These are phyloP conservation scores for Macaca fascicularis DNA, from an alignment of 2,113 vertebrate species.

Conservation along the genomic window T2T-MFA8v1.1 NC_088379.1:54084001-54084500, in stretches of 20 bases:
- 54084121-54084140: neutral
- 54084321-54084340: neutral
- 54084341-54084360: neutral
- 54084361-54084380: neutral
- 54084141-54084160: neutral
- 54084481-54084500: neutral
- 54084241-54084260: conserved; percentile 2
- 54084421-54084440: neutral
- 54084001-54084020: neutral
- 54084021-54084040: conserved; percentile 27
- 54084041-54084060: conserved; percentile 7
- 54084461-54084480: neutral
- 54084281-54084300: neutral
- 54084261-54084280: neutral
- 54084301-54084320: conserved; percentile 32
- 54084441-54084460: neutral
- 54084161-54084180: neutral
- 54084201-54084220: conserved; percentile 8
- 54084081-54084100: neutral
- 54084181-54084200: conserved; percentile 11
- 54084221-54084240: neutral
- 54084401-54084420: conserved; percentile 23
- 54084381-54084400: neutral
- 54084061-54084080: neutral
- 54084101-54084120: neutral